A percentile compares a stretch with the other conserved stretches of the same genome.
Evolutionary conservation across 1,140 invertebrate genomes (phyloP).

Genomic region (Mya arenaria): DNA sequence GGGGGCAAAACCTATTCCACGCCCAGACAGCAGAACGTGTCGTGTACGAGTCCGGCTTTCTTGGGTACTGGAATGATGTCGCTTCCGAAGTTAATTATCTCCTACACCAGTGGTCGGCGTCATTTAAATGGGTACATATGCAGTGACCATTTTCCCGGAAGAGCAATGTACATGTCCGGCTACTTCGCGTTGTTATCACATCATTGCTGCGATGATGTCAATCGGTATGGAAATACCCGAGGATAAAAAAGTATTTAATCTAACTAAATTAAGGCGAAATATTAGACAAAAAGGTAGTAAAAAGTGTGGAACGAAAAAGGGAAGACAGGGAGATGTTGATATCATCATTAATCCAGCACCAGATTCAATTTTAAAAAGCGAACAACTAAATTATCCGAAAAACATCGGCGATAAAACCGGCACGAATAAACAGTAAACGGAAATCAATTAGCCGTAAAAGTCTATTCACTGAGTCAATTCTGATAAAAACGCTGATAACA

Average conservation of each 20-base stretch:
- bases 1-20: neutral
- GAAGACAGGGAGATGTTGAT: conserved; percentile 17
- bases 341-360: conserved; percentile 19
- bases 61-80: conserved; percentile 7
- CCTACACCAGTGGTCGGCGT: neutral
- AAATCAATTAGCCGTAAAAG: neutral
- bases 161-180: conserved; percentile 12
- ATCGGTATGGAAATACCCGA: conserved; percentile 31
- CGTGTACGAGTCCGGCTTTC: neutral
- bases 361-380: conserved; percentile 20
- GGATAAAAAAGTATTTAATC: conserved; percentile 31
- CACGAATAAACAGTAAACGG: neutral
- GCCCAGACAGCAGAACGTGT: neutral
- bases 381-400: neutral
- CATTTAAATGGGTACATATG: neutral
- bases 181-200: conserved; percentile 24
- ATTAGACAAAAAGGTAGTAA: conserved; percentile 11
- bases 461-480: neutral
- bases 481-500: neutral
- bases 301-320: conserved; percentile 37
- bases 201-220: conserved; percentile 17
- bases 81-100: neutral
- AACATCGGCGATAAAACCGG: neutral
- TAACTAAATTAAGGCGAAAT: conserved; percentile 9
- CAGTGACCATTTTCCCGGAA: conserved; percentile 14